Evolutionary conservation across 92 coral and sea anemone species (phyloP), one percentile per base, ranked within the genome.

Genomic region (Metridium senile): DNA sequence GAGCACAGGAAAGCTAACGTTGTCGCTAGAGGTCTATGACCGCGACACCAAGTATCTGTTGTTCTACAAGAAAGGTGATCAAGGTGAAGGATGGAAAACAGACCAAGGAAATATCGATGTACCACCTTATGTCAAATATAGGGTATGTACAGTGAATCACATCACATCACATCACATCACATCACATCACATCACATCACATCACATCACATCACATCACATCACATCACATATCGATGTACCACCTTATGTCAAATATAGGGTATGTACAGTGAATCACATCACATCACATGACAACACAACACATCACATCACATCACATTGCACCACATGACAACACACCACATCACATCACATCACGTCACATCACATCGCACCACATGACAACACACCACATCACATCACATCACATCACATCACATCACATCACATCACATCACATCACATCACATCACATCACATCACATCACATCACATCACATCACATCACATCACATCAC

Each of bases 61-160:
- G 29, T 91, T 92, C 76, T 80, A 77, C 80, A 84, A 89, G 57
- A 46, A 73, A 23, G 97, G 97, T 30, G 78, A 87, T 83, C 92
- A 92, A 79, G 92, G 93, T 34, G 61, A 69, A 33, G 85, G 47
- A 0, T 94, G 98, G 98, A 88, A 66, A 51, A 81, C 35, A 49
- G 97, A 75, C 13, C 62, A 54, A 28, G 93, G 91, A 10, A 84
- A 83, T 39, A 93, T 94, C 20, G 77, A 91, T 70, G 71, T 76
- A 19, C 79, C 78, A 30, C 9, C 45, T 11, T 74, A 72, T 20
- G 57, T 62, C 6, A 28, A 45, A 21, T 94, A 92, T 52, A 81
- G 86, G 85, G 97, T 91, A 23, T 73, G 74, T 66, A 0, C 8
- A 32, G n/a, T 54, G 49, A 39, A 39, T 13, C 6, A 4, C 13